Conservation (phyloP, 2,888 invertebrate species). For the Sinodicranocentrus sp. region DNA sequence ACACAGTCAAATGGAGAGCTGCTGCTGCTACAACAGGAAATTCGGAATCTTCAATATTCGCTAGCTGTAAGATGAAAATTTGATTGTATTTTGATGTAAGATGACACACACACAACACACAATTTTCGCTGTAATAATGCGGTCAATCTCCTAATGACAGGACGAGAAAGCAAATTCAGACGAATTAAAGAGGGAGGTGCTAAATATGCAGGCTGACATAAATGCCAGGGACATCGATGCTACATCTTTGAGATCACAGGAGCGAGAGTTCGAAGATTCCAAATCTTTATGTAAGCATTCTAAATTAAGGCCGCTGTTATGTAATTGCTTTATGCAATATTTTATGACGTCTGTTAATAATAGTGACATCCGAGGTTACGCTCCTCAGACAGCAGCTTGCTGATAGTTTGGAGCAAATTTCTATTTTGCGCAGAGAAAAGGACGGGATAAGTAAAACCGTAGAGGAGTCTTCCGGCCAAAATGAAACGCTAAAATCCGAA, state of each 20-base stretch:
- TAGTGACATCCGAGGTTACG: slow-evolving; percentile 79
- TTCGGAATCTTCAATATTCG: slow-evolving; percentile 78
- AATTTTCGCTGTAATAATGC: too few species aligned
- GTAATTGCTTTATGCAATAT: slow-evolving; percentile 8
- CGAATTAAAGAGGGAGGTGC: slow-evolving; percentile 79
- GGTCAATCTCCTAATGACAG: slow-evolving; percentile 66
- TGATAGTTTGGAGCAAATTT: slow-evolving; percentile 78
- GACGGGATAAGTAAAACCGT: slow-evolving; percentile 78
- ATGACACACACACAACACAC: too few species aligned
- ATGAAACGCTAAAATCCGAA: slow-evolving; percentile 79
- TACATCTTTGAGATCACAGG: slow-evolving; percentile 77
- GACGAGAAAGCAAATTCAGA: slow-evolving; percentile 79
- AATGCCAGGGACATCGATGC: slow-evolving; percentile 74
- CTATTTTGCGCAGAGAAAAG: slow-evolving; percentile 77
- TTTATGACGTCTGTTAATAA: slow-evolving; percentile 49
- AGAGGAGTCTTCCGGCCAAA: slow-evolving; percentile 77
- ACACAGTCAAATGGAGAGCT: slow-evolving; percentile 77
- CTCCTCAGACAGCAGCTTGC: slow-evolving; percentile 78
- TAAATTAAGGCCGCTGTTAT: too few species aligned
- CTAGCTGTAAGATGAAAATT: slow-evolving; percentile 73
- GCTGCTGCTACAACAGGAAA: slow-evolving; percentile 78
- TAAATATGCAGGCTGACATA: slow-evolving; percentile 77
- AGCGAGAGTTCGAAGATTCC: slow-evolving; percentile 80
- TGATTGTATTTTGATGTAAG: too few species aligned
- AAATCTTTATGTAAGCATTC: slow-evolving; percentile 79